phyloP scores from a whole-genome alignment of 2,888 invertebrate species.

The Synergus laeviventris region DNA sequence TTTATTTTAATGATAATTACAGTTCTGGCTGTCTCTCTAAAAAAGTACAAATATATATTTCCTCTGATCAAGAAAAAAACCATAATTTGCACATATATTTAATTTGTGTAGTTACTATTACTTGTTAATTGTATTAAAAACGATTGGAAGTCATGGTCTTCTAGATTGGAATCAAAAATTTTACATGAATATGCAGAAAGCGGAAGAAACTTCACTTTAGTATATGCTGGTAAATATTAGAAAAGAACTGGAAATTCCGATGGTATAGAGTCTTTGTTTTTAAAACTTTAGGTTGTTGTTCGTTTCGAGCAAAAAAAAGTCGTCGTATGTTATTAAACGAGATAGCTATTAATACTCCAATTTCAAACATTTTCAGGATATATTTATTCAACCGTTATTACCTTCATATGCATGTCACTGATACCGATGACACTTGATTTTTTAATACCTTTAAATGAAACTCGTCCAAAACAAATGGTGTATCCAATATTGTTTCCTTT shows the following conservation, averaged over 20 bases:
- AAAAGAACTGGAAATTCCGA: too few species aligned
- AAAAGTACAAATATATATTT: too few species aligned
- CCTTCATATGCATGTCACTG: neutral
- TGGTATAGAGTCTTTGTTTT: too few species aligned
- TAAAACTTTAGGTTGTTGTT: too few species aligned
- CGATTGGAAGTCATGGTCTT: slow-evolving; percentile 8
- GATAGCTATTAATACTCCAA: too few species aligned
- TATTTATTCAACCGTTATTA: neutral
- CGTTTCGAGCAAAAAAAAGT: too few species aligned
- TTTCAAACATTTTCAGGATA: neutral
- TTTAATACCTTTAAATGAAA: slow-evolving; percentile 3
- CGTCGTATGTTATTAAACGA: too few species aligned
- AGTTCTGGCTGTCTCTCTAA: too few species aligned
- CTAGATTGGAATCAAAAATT: neutral
- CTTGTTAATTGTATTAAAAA: slow-evolving; percentile 1
- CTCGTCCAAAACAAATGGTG: neutral
- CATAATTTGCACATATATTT: too few species aligned
- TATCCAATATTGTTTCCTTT: neutral
- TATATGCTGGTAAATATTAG: slow-evolving; percentile 8
- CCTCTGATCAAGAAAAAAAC: too few species aligned
- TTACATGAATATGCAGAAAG: neutral
- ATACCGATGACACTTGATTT: neutral
- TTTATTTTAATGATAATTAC: too few species aligned
- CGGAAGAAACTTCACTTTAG: neutral
- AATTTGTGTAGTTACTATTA: neutral